Conservation (phyloP, 2,888 invertebrate genomes). For the Xanthorhoe spadicearia region DNA sequence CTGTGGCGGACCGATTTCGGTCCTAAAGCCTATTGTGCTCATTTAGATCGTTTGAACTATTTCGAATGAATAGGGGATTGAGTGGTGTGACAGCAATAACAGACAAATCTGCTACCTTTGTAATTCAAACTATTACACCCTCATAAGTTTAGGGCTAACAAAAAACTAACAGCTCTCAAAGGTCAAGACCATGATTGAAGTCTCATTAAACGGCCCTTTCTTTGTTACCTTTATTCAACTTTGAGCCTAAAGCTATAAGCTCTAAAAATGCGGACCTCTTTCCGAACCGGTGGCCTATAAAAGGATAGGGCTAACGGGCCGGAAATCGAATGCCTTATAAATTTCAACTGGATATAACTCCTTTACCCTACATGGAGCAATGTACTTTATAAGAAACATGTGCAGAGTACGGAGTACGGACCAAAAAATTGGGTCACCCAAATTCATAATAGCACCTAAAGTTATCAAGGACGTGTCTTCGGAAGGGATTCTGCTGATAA, state of each 20-base stretch:
- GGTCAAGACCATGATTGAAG: conserved; percentile 17
- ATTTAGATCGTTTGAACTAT: conserved; percentile 1
- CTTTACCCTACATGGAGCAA: conserved; percentile 23
- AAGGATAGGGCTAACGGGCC: conserved; percentile 31
- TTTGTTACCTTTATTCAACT: conserved; percentile 26
- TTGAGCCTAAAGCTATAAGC: conserved; percentile 22
- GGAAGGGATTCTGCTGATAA: conserved; percentile 19
- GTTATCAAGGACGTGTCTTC: conserved; percentile 32
- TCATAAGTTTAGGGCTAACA: conserved; percentile 16
- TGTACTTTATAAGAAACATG: conserved; percentile 36
- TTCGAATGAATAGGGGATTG: background rate
- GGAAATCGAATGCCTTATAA: conserved; percentile 40
- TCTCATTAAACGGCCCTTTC: conserved; percentile 28
- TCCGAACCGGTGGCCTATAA: conserved; percentile 32
- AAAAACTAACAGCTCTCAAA: conserved; percentile 20
- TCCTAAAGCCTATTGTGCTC: background rate
- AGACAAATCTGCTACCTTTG: conserved; percentile 1
- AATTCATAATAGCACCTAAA: conserved; percentile 40
- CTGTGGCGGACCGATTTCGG: too few species aligned
- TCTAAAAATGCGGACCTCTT: conserved; percentile 28
- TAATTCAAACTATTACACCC: conserved; percentile 12
- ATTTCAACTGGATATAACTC: conserved; percentile 32
- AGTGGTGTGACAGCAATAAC: conserved; percentile 5
- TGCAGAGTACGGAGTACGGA: conserved; percentile 27
- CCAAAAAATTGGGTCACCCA: conserved; percentile 43